Percentiles rank a stretch among this genome's conserved stretches.
phyloP scores from a whole-genome alignment of 2,113 vertebrate genomes.

The Psammodynastes pulverulentus region DNA sequence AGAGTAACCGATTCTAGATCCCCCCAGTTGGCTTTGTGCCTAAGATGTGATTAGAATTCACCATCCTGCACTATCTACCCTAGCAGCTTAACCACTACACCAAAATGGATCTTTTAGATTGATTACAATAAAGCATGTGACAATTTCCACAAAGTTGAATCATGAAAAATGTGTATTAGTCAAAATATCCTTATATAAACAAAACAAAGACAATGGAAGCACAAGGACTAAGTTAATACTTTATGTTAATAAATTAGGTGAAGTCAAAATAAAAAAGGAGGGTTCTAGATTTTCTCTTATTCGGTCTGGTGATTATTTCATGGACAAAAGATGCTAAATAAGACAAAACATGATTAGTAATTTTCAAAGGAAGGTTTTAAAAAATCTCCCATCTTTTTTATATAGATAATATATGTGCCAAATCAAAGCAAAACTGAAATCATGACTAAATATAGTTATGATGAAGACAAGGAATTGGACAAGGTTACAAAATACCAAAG shows the following conservation, averaged over 20 bases:
- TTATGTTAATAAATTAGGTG: too few species aligned
- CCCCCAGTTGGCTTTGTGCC: background rate
- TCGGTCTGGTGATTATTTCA: background rate
- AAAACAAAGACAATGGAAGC: background rate
- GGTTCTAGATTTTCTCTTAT: background rate
- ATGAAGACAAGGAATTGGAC: background rate
- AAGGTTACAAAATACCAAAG: background rate
- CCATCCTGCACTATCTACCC: background rate
- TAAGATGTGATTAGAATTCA: background rate
- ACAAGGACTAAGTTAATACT: background rate
- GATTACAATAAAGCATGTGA: background rate
- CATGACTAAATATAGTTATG: background rate
- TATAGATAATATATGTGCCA: too few species aligned
- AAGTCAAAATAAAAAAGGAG: background rate
- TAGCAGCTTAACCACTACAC: background rate
- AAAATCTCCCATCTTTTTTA: background rate
- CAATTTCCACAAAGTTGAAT: background rate
- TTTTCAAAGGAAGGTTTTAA: background rate
- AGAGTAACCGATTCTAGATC: background rate
- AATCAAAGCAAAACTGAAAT: background rate
- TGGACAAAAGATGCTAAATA: background rate
- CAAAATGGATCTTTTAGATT: background rate
- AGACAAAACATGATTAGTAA: background rate
- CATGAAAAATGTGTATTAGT: background rate
- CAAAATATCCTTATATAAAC: background rate